phyloP scores from a whole-genome alignment of 2,797 vertebrate species.

The Tokudaia tokunoshimensis region DNA sequence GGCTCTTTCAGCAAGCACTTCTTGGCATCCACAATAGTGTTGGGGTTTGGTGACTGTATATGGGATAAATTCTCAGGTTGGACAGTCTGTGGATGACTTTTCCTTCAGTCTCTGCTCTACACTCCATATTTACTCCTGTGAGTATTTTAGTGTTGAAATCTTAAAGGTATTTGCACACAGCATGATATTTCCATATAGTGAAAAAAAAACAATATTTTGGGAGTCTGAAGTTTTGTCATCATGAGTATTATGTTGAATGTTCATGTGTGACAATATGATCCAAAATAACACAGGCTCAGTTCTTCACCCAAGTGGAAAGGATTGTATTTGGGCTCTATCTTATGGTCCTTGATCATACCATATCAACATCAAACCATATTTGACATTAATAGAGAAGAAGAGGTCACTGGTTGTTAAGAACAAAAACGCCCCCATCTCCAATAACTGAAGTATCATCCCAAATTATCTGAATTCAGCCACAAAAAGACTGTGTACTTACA shows the following conservation, averaged over 20 bases:
- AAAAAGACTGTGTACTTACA: conserved; percentile 6
- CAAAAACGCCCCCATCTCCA: conserved; percentile 61
- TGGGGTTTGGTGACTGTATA: too few species aligned
- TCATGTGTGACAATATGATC: conserved; percentile 18
- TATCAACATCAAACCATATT: conserved; percentile 1
- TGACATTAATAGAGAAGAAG: conserved; percentile 45
- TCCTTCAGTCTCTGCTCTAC: too few species aligned
- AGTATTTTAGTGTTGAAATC: background rate
- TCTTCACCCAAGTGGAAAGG: conserved; percentile 14
- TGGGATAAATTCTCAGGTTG: too few species aligned
- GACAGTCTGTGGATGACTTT: too few species aligned
- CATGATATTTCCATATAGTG: background rate
- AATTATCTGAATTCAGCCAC: conserved; percentile 59
- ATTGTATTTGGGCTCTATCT: conserved; percentile 55
- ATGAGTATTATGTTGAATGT: conserved; percentile 22
- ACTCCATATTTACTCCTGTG: too few species aligned
- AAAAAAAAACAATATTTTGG: background rate
- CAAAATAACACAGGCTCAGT: background rate
- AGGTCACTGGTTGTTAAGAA: conserved; percentile 71
- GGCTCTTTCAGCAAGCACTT: too few species aligned
- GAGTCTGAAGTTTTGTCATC: background rate
- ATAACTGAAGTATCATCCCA: conserved; percentile 31
- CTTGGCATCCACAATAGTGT: too few species aligned
- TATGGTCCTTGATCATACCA: conserved; percentile 53
- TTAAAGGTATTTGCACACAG: background rate